Evolutionary conservation across 2,113 vertebrate genomes (phyloP), one percentile per base, ranked within the genome.

Genomic region (Elanus axillaris): DNA sequence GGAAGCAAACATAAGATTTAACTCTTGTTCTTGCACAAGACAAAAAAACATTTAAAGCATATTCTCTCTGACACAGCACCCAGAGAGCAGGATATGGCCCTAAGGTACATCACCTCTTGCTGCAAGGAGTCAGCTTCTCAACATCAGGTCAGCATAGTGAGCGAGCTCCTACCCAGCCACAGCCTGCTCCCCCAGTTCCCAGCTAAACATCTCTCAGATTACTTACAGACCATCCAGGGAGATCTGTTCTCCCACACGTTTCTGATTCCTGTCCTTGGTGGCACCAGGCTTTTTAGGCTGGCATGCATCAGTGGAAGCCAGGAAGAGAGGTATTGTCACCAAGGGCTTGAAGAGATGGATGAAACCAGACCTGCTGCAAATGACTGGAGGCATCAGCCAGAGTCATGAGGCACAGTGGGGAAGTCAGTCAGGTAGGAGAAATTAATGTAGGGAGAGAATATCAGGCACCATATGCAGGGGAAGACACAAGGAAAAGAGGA

Each of bases 301-400:
- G 20, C 21, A 31, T 0, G 1, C 9, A 9, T 36, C 0, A 0
- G 29, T 9, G 53, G 29, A 85, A 67, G 14, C 22, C 1, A 2
- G 22, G 31, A 80, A n/a, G 10, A 67, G 34, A 56, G 36, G 9
- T 42, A 67, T 20, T 76, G 32, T 10, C 67, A 50, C 55, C 6
- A 18, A 58, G 10, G 17, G 1, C n/a, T 59, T 56, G 50, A 75
- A 80, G 13, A 38, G 16, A 45, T 7, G 22, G 11, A 26, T 58
- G 17, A 55, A 83, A 36, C 9, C 31, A 32, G 43, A 64, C 36
- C 15, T 55, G n/a, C 32, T 88, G 13, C 40, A 45, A 80, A 53
- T 9, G 6, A 34, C 27, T 36, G 27, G 34, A 52, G 10, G 5
- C 22, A 79, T 43, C 13, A 82, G 40, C 8, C 58, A 69, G 43